A percentile compares a stretch with the other conserved stretches of the same genome.
These are phyloP conservation scores for Grapholita molesta DNA, from an alignment of 1,140 invertebrate species.

Conservation along the genomic window DNA sequence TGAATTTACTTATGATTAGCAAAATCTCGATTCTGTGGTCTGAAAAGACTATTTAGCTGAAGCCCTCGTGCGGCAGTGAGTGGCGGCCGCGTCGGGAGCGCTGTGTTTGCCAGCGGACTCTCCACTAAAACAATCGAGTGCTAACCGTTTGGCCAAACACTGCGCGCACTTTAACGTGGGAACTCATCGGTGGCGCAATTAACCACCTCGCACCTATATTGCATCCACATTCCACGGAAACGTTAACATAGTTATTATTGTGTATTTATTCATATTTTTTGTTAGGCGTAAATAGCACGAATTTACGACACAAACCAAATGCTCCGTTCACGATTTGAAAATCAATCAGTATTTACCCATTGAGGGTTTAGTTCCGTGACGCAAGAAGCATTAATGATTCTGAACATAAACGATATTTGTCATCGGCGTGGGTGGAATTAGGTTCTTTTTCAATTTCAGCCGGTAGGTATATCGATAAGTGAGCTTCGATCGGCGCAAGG, in stretches of 20 bases:
- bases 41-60: no score
- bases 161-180: constrained; percentile 72
- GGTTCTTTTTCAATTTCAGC: constrained; percentile 20
- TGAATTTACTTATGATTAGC: no score
- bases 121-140: constrained; percentile 76
- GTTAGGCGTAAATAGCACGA: neutral
- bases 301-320: neutral
- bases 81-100: constrained; percentile 43
- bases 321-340: neutral
- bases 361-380: neutral
- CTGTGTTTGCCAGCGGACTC: constrained; percentile 17
- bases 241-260: constrained; percentile 15
- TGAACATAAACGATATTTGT: constrained; percentile 6
- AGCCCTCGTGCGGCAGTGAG: neutral
- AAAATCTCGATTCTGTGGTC: no score
- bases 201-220: constrained; percentile 48
- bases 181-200: constrained; percentile 68
- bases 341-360: neutral
- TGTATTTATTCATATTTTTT: constrained; percentile 5
- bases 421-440: constrained; percentile 1
- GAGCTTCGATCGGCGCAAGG: constrained; percentile 17
- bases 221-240: constrained; percentile 1
- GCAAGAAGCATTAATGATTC: neutral
- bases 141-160: constrained; percentile 72
- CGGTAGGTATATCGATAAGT: constrained; percentile 19